These are phyloP conservation scores for Caenorhabditis afra DNA, from an alignment of 2,888 invertebrate species.

Conservation along the genomic window DNA sequence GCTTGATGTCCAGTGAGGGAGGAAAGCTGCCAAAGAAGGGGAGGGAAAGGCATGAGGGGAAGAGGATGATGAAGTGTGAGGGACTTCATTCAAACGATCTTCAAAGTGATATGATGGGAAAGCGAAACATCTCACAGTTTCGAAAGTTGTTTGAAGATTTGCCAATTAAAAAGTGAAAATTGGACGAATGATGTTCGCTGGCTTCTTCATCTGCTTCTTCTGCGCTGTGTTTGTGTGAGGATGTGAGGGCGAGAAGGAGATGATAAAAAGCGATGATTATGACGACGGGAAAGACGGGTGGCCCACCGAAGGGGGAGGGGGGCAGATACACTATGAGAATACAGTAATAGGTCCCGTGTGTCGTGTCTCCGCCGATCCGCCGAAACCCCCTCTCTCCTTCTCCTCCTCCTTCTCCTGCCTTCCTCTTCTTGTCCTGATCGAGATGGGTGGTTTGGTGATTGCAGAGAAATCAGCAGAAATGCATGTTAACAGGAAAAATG, in stretches of 20 bases:
- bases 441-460: conserved; percentile 36
- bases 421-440: conserved; percentile 26
- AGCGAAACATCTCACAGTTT: conserved; percentile 60
- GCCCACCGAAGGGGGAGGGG: conserved; percentile 28
- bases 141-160: conserved; percentile 59
- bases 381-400: conserved; percentile 14
- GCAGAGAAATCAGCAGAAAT: conserved; percentile 44
- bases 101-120: conserved; percentile 51
- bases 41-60: background rate
- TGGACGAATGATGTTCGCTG: conserved; percentile 53
- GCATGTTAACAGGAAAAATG: conserved; percentile 59
- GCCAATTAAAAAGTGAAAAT: conserved; percentile 60
- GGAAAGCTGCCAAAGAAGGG: background rate
- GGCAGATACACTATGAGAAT: conserved; percentile 47
- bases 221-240: conserved; percentile 24
- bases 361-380: conserved; percentile 10
- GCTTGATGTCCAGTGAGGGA: background rate
- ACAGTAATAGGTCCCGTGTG: conserved; percentile 54
- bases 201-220: too few relatives aligned
- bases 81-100: background rate
- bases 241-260: conserved; percentile 46
- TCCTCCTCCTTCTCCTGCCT: background rate
- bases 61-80: background rate
- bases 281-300: conserved; percentile 54
- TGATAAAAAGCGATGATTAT: conserved; percentile 60